Percentiles rank a stretch among this genome's conserved stretches.
Evolutionary conservation across 2,113 vertebrate genomes (phyloP).

Genomic region (Lethenteron camtschaticum): DNA sequence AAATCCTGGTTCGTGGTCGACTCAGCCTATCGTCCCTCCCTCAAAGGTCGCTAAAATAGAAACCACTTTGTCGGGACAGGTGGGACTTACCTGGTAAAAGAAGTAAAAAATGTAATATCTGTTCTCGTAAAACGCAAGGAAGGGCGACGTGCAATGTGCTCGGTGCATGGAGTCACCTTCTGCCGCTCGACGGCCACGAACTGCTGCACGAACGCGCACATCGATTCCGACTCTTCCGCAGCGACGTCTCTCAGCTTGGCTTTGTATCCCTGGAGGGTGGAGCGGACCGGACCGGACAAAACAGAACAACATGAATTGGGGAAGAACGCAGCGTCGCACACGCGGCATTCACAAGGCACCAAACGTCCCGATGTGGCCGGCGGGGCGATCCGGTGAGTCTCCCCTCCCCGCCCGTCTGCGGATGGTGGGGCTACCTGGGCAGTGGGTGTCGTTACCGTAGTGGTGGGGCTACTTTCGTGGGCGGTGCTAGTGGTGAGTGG

Average conservation of each 20-base stretch:
- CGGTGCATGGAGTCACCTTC: slow-evolving; percentile 27
- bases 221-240: slow-evolving; percentile 53
- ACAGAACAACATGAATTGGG: not conserved
- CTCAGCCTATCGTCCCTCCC: not conserved
- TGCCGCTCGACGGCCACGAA: slow-evolving; percentile 45
- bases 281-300: not conserved
- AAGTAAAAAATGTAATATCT: not conserved
- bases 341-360: not conserved
- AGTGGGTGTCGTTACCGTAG: not conserved
- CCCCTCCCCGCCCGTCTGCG: not conserved
- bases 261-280: slow-evolving; percentile 40
- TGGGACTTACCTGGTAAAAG: not conserved
- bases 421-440: too few relatives aligned
- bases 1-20: not conserved
- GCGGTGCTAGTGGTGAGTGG: too few relatives aligned
- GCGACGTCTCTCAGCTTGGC: slow-evolving; percentile 61
- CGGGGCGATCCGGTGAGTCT: not conserved
- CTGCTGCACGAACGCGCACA: slow-evolving; percentile 70
- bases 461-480: too few relatives aligned
- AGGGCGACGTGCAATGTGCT: not conserved
- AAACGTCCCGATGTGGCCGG: not conserved
- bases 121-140: not conserved
- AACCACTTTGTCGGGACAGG: not conserved
- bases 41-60: not conserved
- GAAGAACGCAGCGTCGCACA: not conserved